Conservation (phyloP, 2,888 invertebrate species). For the Eristalinus sepulchralis region DNA sequence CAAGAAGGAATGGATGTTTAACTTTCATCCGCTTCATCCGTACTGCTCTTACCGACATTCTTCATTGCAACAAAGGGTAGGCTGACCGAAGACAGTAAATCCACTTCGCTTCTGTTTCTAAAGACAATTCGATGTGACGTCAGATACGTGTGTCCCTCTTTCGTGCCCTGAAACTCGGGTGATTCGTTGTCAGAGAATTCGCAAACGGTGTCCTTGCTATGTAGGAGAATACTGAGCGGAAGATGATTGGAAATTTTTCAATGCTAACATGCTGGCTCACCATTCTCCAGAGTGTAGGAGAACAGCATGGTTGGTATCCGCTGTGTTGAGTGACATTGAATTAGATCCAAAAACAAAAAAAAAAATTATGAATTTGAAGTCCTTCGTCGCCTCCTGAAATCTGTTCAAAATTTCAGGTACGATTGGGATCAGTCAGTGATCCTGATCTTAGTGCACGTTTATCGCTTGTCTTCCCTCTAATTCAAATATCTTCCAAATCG, state of each 20-base stretch:
- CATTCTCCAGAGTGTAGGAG: constrained; percentile 97
- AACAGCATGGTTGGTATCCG: constrained; percentile 96
- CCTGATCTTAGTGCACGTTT: too few relatives aligned
- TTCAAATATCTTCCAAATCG: too few relatives aligned
- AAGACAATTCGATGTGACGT: constrained; percentile 98
- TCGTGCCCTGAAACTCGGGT: constrained; percentile 88
- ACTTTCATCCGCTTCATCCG: constrained; percentile 93
- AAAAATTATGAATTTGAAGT: too few relatives aligned
- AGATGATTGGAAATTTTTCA: not conserved
- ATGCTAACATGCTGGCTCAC: constrained; percentile 84
- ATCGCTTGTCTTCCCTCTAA: too few relatives aligned
- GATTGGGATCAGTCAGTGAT: too few relatives aligned
- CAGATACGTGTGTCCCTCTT: constrained; percentile 94
- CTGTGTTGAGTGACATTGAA: constrained; percentile 96
- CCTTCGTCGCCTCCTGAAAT: too few relatives aligned
- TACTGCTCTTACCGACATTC: constrained; percentile 83
- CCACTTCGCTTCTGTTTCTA: constrained; percentile 89
- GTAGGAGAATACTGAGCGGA: constrained; percentile 90
- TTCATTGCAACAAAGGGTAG: constrained; percentile 94
- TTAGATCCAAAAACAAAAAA: not conserved
- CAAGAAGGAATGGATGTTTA: constrained; percentile 91
- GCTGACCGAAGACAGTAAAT: constrained; percentile 95
- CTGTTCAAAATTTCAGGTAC: too few relatives aligned
- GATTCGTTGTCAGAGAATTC: constrained; percentile 92
- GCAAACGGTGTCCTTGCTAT: constrained; percentile 93